Conservation (phyloP, 2,888 invertebrate species). For the Lasioglossum oenotherae region DNA sequence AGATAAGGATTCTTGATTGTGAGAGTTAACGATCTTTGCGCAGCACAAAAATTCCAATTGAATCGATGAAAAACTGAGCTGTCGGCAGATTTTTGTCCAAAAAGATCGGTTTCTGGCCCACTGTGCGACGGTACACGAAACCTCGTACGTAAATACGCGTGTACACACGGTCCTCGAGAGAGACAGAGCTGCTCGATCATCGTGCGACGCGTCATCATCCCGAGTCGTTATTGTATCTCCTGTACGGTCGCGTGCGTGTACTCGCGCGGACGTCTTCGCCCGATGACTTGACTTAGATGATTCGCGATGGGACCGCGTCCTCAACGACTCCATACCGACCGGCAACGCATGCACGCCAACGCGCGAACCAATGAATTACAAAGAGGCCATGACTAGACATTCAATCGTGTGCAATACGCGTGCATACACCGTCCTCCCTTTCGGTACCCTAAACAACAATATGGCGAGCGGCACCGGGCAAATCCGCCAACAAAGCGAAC, state of each 20-base stretch:
- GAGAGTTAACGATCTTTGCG: too few species aligned
- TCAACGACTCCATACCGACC: conserved; percentile 11
- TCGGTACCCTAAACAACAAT: conserved; percentile 83
- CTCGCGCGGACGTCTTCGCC: conserved; percentile 18
- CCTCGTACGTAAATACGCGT: background rate
- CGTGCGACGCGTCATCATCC: conserved; percentile 21
- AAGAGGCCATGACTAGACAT: conserved; percentile 85
- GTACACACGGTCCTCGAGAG: background rate
- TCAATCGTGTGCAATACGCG: conserved; percentile 77
- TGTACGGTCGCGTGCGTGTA: background rate
- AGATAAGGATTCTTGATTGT: too few species aligned
- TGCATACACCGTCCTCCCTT: conserved; percentile 62
- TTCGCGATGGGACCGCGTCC: conserved; percentile 11
- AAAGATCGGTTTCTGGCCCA: too few species aligned
- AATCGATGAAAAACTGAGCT: too few species aligned
- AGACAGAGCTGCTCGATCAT: background rate
- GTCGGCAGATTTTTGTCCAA: too few species aligned
- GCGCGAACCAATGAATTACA: conserved; percentile 79
- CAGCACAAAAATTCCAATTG: too few species aligned
- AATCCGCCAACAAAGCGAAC: conserved; percentile 80
- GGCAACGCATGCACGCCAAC: conserved; percentile 53
- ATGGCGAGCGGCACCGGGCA: conserved; percentile 82
- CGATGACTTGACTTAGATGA: conserved; percentile 44
- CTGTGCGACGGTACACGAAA: conserved; percentile 64
- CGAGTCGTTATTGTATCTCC: background rate